A percentile compares a stretch with the other conserved stretches of the same genome.
Conservation (phyloP, 2,888 invertebrate species). For the Mesorhabditis sp. region DNA sequence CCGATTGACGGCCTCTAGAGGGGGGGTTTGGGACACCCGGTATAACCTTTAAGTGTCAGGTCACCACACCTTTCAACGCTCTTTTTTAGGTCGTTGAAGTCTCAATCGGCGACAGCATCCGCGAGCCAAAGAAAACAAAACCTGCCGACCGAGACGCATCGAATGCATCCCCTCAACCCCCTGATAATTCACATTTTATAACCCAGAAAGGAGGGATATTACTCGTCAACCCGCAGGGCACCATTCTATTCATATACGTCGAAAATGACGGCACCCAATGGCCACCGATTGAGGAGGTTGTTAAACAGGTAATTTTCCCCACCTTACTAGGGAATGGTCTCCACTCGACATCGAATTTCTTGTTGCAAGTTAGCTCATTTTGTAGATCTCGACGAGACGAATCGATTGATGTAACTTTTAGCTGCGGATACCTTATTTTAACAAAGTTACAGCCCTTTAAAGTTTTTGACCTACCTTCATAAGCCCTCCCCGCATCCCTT, state of each 20-base stretch:
- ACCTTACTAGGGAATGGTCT: no score
- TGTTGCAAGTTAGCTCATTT: no score
- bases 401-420: no score
- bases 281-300: slow-evolving; percentile 29
- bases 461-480: no score
- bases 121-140: slow-evolving; percentile 7
- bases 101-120: slow-evolving; percentile 18
- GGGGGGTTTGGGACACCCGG: no score
- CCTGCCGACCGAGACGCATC: slow-evolving; percentile 4
- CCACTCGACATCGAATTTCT: no score
- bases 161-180: slow-evolving; percentile 17
- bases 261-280: slow-evolving; percentile 27
- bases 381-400: no score
- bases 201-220: slow-evolving; percentile 25
- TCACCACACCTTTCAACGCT: not conserved
- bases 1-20: no score
- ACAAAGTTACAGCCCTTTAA: no score
- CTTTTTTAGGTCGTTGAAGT: slow-evolving; percentile 23
- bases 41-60: not conserved
- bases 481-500: no score
- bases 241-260: slow-evolving; percentile 29
- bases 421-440: no score
- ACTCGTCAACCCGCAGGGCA: slow-evolving; percentile 28
- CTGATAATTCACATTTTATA: slow-evolving; percentile 18
- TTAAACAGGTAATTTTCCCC: slow-evolving; percentile 17